Percentiles rank a stretch among this genome's conserved stretches.
phyloP scores from a whole-genome alignment of 2,888 invertebrate species.

The Myopa tessellatipennis region DNA sequence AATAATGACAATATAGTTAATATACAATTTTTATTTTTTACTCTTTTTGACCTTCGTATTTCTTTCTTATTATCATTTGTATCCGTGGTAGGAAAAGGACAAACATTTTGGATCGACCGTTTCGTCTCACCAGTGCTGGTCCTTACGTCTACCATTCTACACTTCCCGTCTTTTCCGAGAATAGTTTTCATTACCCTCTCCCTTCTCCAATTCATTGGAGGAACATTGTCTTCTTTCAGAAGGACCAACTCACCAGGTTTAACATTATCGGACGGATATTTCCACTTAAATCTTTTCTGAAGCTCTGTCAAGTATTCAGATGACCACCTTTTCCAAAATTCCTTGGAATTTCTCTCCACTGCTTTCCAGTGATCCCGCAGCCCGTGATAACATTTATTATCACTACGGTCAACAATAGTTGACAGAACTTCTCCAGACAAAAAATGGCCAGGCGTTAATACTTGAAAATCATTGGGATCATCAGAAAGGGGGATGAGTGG shows the following conservation, averaged over 20 bases:
- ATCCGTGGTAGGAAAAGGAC: constrained; percentile 20
- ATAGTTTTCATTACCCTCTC: too few relatives aligned
- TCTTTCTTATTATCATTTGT: background rate
- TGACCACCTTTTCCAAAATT: constrained; percentile 18
- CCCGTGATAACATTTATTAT: background rate
- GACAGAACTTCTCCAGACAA: constrained; percentile 10
- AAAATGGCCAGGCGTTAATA: constrained; percentile 22
- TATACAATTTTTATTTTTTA: constrained; percentile 19
- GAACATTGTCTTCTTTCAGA: too few relatives aligned
- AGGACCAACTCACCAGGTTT: too few relatives aligned
- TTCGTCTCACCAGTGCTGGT: too few relatives aligned
- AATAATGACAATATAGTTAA: background rate
- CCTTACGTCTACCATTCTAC: too few relatives aligned
- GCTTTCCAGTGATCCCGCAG: constrained; percentile 13
- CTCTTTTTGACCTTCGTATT: constrained; percentile 1
- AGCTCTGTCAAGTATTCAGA: constrained; percentile 1
- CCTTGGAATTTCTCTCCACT: constrained; percentile 1
- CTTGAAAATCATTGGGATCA: constrained; percentile 11
- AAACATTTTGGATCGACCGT: constrained; percentile 7
- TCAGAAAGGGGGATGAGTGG: background rate
- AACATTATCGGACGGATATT: too few relatives aligned
- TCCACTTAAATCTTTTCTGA: too few relatives aligned
- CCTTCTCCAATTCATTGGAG: too few relatives aligned
- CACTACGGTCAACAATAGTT: background rate
- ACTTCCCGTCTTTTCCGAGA: too few relatives aligned